These are phyloP conservation scores for Botrylloides violaceus DNA, from an alignment of 23 tunicate species.

Conservation along the genomic window DNA sequence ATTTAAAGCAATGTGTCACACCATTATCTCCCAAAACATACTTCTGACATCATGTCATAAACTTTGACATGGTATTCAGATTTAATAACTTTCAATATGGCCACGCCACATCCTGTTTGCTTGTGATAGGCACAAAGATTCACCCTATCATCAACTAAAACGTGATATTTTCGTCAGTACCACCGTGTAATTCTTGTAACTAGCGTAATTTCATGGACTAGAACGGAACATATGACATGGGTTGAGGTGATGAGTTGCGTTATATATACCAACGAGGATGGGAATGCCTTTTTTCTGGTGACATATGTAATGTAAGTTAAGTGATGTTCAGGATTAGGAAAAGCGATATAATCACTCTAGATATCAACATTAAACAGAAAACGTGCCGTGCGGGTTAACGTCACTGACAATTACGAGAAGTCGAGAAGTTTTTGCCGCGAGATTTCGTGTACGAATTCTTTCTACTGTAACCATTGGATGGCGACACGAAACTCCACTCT, in stretches of 20 bases:
- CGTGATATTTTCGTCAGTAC: neutral
- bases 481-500: too few relatives aligned
- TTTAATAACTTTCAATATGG: too few relatives aligned
- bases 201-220: neutral
- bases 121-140: neutral
- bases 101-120: neutral
- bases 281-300: neutral
- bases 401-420: neutral
- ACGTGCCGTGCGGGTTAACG: neutral
- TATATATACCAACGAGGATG: neutral
- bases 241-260: neutral
- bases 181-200: neutral
- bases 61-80: too few relatives aligned
- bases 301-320: neutral
- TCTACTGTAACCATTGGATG: too few relatives aligned
- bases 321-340: neutral
- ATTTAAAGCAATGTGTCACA: too few relatives aligned
- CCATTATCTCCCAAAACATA: too few relatives aligned
- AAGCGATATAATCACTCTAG: neutral
- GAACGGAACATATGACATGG: neutral
- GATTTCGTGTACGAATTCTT: too few relatives aligned
- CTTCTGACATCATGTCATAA: too few relatives aligned
- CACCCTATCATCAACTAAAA: conserved; percentile 3
- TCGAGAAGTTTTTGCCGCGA: neutral
- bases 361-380: neutral